Percentiles rank a stretch among this genome's conserved stretches.
These are phyloP conservation scores for human DNA, from an alignment of 2,113 vertebrate species.

Conservation along the genomic window GRCh38 chrX:50449501-50450000, in stretches of 20 bases:
- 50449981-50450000: background rate
- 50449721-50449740: background rate
- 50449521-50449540: background rate
- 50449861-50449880: background rate
- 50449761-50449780: background rate
- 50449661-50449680: background rate
- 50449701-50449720: background rate
- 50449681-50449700: background rate
- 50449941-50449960: background rate
- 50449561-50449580: background rate
- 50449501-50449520: slow-evolving; percentile 7
- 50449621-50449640: background rate
- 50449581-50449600: background rate
- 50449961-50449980: background rate
- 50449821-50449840: background rate
- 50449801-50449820: background rate
- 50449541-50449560: slow-evolving; percentile 36
- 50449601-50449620: slow-evolving; percentile 22
- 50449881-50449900: background rate
- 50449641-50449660: background rate
- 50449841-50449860: slow-evolving; percentile 10
- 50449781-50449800: slow-evolving; percentile 19
- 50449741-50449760: slow-evolving; percentile 5
- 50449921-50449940: background rate
- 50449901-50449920: slow-evolving; percentile 22